Percentiles rank a stretch among this genome's conserved stretches.
Conservation (phyloP, 2,797 vertebrate species). For the Lutjanus argentimaculatus region DNA sequence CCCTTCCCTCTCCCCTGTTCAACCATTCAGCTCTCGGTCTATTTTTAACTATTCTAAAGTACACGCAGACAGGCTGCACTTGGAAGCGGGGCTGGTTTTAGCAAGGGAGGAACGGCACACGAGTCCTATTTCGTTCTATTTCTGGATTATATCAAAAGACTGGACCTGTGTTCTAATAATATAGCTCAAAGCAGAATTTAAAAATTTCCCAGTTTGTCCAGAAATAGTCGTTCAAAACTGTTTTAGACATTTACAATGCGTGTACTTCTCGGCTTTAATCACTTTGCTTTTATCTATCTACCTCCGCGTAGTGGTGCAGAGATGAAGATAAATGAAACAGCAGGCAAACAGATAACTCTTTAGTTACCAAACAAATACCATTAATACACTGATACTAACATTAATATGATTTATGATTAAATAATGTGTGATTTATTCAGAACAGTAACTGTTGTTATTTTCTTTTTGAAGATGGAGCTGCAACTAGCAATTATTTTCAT, state of each 20-base stretch:
- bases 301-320: conserved; percentile 5
- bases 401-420: background rate
- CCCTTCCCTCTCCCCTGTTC: conserved; percentile 53
- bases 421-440: conserved; percentile 2
- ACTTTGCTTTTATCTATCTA: conserved; percentile 43
- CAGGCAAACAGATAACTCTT: conserved; percentile 10
- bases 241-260: conserved; percentile 50
- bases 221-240: conserved; percentile 71
- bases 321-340: conserved; percentile 22
- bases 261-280: conserved; percentile 51
- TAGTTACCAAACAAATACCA: conserved; percentile 1
- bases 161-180: conserved; percentile 75
- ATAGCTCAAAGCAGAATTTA: conserved; percentile 72
- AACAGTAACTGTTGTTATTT: background rate
- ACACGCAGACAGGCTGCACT: conserved; percentile 71
- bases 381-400: background rate
- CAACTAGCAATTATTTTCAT: too few relatives aligned
- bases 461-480: background rate
- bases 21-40: conserved; percentile 70
- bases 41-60: conserved; percentile 85
- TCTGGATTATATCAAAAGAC: conserved; percentile 77
- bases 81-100: conserved; percentile 69
- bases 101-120: conserved; percentile 60
- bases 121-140: conserved; percentile 73
- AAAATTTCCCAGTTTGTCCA: conserved; percentile 68